phyloP scores from a whole-genome alignment of 2,113 vertebrate genomes.

The Charadrius vociferus region DNA sequence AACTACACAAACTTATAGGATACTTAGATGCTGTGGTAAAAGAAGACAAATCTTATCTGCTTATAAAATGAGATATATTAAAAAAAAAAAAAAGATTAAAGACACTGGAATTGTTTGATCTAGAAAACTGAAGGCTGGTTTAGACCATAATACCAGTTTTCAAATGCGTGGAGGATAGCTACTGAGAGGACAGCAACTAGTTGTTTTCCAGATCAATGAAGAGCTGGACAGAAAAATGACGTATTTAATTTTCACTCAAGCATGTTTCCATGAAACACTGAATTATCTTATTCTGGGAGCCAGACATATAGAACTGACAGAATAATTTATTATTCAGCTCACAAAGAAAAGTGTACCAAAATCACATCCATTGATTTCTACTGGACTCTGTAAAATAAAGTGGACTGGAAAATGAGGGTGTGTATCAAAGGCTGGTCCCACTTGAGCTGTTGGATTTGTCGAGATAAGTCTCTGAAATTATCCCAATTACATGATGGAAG shows the following conservation, averaged over 20 bases:
- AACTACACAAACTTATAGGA: background rate
- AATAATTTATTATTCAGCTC: conserved; percentile 11
- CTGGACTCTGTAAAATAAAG: background rate
- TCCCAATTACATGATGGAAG: background rate
- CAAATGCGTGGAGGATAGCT: background rate
- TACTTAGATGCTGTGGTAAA: background rate
- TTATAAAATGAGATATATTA: background rate
- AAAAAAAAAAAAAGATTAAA: background rate
- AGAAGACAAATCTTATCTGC: background rate
- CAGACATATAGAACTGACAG: background rate
- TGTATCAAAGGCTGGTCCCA: background rate
- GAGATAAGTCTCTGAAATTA: background rate
- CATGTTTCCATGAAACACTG: background rate
- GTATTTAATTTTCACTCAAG: background rate
- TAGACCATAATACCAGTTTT: background rate
- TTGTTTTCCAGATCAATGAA: conserved; percentile 12
- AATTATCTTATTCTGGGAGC: background rate
- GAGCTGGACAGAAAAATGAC: background rate
- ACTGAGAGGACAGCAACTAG: background rate
- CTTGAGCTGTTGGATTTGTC: background rate
- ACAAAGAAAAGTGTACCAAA: background rate
- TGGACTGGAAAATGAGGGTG: background rate
- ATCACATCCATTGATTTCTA: background rate
- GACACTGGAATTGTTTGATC: background rate
- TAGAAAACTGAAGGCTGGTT: background rate